These are phyloP conservation scores for Colletes latitarsis DNA, from an alignment of 1,140 invertebrate species.

Conservation along the genomic window DNA sequence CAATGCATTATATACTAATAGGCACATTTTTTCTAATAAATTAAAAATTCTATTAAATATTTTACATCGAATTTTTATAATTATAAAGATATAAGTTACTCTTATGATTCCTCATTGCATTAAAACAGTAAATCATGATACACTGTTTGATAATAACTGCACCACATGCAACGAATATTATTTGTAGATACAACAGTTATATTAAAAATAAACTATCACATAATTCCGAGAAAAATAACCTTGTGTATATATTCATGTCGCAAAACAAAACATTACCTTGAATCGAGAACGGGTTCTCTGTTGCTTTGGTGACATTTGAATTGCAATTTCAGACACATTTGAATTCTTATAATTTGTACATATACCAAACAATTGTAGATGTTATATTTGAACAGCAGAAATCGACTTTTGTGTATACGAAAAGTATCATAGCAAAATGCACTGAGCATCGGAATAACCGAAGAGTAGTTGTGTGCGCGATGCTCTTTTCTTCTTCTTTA, in stretches of 20 bases:
- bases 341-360: conserved; percentile 17
- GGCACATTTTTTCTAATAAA: neutral
- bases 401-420: neutral
- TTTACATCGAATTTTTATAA: neutral
- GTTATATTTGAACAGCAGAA: neutral
- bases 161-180: neutral
- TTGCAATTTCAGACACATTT: conserved; percentile 44
- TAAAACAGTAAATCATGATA: neutral
- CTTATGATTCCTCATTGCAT: neutral
- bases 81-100: neutral
- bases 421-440: conserved; percentile 24
- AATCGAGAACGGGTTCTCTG: conserved; percentile 70
- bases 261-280: conserved; percentile 68
- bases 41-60: neutral
- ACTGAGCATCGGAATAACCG: conserved; percentile 18
- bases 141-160: neutral
- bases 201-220: neutral
- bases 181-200: neutral
- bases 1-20: too few relatives aligned
- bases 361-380: neutral
- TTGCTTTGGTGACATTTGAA: conserved; percentile 73
- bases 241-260: neutral
- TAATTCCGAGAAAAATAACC: conserved; percentile 9
- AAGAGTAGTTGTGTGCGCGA: conserved; percentile 9
- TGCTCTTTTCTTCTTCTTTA: conserved; percentile 39